Conservation (phyloP, 2,113 vertebrate genomes). For the Pardalotus punctatus region DNA sequence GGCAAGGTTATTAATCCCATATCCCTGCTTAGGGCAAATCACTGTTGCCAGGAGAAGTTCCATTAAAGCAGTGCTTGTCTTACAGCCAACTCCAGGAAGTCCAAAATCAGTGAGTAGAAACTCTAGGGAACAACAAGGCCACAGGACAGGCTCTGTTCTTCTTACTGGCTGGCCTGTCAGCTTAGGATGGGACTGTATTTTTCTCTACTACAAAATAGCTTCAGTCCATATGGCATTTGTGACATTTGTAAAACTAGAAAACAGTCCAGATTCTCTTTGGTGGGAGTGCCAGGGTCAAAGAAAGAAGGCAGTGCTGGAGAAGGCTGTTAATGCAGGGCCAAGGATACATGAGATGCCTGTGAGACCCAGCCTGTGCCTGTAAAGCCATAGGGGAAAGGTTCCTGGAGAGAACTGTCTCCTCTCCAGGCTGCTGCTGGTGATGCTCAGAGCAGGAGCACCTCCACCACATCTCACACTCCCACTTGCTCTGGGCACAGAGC, state of each 20-base stretch:
- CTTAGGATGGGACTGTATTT: neutral
- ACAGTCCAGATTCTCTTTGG: neutral
- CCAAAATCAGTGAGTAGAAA: neutral
- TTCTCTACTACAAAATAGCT: neutral
- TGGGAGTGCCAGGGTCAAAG: neutral
- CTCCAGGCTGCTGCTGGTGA: neutral
- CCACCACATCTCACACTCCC: neutral
- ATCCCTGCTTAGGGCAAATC: neutral
- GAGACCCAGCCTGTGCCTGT: neutral
- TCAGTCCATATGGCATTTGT: neutral
- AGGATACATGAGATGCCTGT: fast-evolving
- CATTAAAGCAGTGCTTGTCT: neutral
- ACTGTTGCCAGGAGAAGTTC: neutral
- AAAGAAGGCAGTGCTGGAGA: neutral
- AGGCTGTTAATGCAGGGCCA: neutral
- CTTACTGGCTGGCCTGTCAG: neutral
- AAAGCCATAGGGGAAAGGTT: neutral
- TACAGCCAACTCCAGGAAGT: neutral
- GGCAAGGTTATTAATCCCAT: neutral
- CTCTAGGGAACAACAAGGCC: neutral
- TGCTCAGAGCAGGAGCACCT: neutral
- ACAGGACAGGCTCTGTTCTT: neutral
- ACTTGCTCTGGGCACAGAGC: neutral
- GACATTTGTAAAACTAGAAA: neutral
- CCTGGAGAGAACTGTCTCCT: neutral